These are phyloP conservation scores for Aphrophora alni DNA, from an alignment of 2,888 invertebrate species.

Conservation along the genomic window DNA sequence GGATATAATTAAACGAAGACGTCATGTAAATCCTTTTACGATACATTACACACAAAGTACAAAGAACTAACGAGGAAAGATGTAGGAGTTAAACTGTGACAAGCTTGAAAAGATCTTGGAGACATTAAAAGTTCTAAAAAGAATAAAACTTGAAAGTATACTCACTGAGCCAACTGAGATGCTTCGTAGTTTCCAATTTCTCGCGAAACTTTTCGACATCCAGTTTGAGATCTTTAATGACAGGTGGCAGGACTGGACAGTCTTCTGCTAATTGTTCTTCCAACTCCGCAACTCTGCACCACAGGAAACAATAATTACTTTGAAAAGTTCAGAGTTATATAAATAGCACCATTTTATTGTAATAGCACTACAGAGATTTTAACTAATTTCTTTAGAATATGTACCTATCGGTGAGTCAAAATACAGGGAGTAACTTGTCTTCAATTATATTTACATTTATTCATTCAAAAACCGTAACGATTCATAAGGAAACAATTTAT, in stretches of 20 bases:
- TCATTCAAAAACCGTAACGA: no score
- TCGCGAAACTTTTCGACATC: conserved; percentile 66
- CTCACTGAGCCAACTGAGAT: conserved; percentile 69
- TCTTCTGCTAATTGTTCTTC: conserved; percentile 64
- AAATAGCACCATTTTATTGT: no score
- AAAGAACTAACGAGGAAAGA: no score
- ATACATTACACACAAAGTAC: no score
- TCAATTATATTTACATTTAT: no score
- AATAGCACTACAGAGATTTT: neutral
- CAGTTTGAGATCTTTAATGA: conserved; percentile 63
- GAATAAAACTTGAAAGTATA: no score
- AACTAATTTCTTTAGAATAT: neutral
- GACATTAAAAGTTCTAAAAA: neutral
- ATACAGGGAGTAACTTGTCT: neutral
- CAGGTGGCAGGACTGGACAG: conserved; percentile 61
- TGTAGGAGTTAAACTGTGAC: no score
- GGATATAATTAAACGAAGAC: no score
- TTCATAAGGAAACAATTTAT: no score
- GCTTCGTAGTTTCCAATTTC: conserved; percentile 67
- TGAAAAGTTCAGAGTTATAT: neutral
- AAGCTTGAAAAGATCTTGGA: no score
- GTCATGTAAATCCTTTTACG: no score
- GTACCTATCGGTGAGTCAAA: neutral
- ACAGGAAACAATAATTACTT: neutral
- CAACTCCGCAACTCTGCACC: conserved; percentile 59